Percentiles rank a stretch among this genome's conserved stretches.
Conservation (phyloP, 2,888 invertebrate genomes). For the Coronaproctus castanopsis region DNA sequence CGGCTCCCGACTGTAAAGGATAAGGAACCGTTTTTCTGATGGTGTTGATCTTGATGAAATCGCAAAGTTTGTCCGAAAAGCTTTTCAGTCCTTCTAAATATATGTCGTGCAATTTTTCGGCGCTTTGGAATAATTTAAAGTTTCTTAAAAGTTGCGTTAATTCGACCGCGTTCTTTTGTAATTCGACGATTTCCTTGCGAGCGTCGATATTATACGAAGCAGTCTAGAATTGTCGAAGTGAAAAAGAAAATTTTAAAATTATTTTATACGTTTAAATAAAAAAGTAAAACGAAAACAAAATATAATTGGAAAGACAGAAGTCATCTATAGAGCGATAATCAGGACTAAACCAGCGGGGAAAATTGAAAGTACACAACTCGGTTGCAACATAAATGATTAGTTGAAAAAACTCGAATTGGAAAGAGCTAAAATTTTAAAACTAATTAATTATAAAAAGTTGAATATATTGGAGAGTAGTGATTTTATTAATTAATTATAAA, state of each 20-base stretch:
- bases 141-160: not conserved
- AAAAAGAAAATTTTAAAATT: not conserved
- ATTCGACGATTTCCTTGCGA: not conserved
- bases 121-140: not conserved
- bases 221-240: not conserved
- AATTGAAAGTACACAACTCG: too few relatives aligned
- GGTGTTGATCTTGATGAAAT: not conserved
- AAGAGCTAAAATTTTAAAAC: too few relatives aligned
- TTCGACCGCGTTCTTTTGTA: not conserved
- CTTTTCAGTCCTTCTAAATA: not conserved
- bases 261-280: too few relatives aligned
- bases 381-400: too few relatives aligned
- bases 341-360: too few relatives aligned
- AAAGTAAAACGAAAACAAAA: too few relatives aligned
- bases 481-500: too few relatives aligned
- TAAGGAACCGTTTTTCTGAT: not conserved
- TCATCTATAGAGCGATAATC: too few relatives aligned
- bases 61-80: not conserved
- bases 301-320: too few relatives aligned
- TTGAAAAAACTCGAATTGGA: too few relatives aligned
- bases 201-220: not conserved
- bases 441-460: too few relatives aligned
- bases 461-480: too few relatives aligned
- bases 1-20: not conserved
- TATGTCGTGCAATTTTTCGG: not conserved